A percentile compares a stretch with the other conserved stretches of the same genome.
Evolutionary conservation across 2,888 invertebrate species (phyloP).

Genomic region (Callyntrura sp.): DNA sequence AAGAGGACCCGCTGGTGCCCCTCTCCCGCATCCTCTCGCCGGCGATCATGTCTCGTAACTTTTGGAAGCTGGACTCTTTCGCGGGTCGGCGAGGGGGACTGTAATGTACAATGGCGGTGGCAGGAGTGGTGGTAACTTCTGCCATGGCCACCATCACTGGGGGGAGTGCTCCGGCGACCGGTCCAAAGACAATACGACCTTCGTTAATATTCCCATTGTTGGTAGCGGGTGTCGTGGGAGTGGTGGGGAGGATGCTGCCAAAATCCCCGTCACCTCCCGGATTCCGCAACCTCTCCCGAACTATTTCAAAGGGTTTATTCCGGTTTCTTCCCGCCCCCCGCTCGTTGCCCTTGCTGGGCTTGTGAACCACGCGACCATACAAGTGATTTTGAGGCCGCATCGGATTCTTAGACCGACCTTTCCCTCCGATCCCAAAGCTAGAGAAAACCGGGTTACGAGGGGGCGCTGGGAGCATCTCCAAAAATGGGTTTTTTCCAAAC

Average conservation of each 20-base stretch:
- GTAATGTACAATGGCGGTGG: slow-evolving; percentile 79
- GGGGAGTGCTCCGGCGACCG: slow-evolving; percentile 81
- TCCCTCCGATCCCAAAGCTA: slow-evolving; percentile 84
- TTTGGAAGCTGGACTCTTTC: slow-evolving; percentile 88
- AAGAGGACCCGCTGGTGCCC: slow-evolving; percentile 87
- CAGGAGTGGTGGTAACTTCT: slow-evolving; percentile 72
- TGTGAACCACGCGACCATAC: slow-evolving; percentile 80
- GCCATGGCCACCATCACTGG: slow-evolving; percentile 83
- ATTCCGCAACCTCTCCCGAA: slow-evolving; percentile 86
- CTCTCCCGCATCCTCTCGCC: slow-evolving; percentile 92
- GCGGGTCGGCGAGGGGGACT: slow-evolving; percentile 82
- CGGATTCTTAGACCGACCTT: slow-evolving; percentile 84
- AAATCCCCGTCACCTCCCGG: neutral
- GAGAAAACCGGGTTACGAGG: slow-evolving; percentile 83
- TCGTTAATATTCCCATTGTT: slow-evolving; percentile 64
- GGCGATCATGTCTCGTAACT: slow-evolving; percentile 92
- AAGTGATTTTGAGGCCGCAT: slow-evolving; percentile 75
- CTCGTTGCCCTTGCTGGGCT: slow-evolving; percentile 67
- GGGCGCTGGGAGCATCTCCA: slow-evolving; percentile 86
- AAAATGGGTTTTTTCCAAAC: slow-evolving; percentile 91
- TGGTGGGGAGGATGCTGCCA: too few species aligned
- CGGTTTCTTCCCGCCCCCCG: slow-evolving; percentile 65
- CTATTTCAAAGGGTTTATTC: slow-evolving; percentile 82
- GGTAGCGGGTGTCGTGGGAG: too few species aligned
- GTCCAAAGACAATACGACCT: neutral